These are phyloP conservation scores for Melinopterus prodromus DNA, from an alignment of 2,888 invertebrate genomes.

Conservation along the genomic window DNA sequence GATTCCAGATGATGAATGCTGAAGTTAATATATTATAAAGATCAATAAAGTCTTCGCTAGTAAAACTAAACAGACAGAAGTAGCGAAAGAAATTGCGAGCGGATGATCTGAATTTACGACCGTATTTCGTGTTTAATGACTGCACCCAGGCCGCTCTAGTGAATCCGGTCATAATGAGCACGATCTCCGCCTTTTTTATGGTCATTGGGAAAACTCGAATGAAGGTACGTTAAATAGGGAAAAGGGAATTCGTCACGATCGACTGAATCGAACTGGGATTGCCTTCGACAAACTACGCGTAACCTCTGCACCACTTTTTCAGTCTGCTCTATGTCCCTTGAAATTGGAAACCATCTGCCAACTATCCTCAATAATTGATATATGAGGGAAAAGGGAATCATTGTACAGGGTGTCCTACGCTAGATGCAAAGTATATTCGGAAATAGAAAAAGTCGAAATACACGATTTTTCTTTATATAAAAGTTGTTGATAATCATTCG, in stretches of 20 bases:
- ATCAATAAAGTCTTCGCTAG: neutral
- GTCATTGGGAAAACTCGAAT: neutral
- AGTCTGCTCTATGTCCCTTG: neutral
- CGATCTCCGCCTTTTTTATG: neutral
- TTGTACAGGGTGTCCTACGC: too few species aligned
- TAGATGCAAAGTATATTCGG: too few species aligned
- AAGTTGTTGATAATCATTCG: too few species aligned
- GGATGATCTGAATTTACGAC: neutral
- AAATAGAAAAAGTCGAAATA: too few species aligned
- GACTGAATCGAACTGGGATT: neutral
- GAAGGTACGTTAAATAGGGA: neutral
- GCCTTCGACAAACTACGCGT: neutral
- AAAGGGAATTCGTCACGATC: neutral
- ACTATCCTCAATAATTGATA: neutral
- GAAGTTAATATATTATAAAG: neutral
- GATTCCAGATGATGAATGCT: too few species aligned
- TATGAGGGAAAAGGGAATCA: too few species aligned
- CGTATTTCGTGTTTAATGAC: neutral
- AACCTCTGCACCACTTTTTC: neutral
- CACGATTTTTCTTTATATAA: too few species aligned
- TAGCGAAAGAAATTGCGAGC: neutral
- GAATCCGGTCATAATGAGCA: neutral
- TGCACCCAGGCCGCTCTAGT: neutral
- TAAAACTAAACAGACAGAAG: neutral
- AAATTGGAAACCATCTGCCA: neutral